These are phyloP conservation scores for Trogon melanurus DNA, from an alignment of 2,113 vertebrate species.

Conservation along the genomic window DNA sequence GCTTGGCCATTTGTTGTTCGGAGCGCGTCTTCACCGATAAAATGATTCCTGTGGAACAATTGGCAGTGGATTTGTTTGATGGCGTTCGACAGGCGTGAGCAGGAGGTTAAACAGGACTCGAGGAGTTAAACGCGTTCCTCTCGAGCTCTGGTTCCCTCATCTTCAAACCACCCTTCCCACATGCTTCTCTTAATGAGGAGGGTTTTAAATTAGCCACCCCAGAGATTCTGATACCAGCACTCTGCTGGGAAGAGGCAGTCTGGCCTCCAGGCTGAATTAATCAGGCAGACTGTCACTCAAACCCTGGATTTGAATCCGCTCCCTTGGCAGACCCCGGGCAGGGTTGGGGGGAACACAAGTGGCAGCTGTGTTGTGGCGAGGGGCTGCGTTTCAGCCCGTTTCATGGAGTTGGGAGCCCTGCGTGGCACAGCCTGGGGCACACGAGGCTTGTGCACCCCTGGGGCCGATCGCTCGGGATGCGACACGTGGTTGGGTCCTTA, in stretches of 20 bases:
- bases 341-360: neutral
- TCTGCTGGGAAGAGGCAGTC: conserved; percentile 6
- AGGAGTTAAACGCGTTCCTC: neutral
- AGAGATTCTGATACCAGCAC: neutral
- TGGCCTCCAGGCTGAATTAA: neutral
- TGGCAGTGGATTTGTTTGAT: neutral
- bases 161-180: conserved; percentile 4
- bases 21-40: conserved; percentile 91
- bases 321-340: neutral
- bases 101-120: neutral
- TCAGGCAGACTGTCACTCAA: conserved; percentile 34
- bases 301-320: neutral
- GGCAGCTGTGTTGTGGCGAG: neutral
- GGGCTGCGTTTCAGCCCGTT: neutral
- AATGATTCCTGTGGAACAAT: conserved; percentile 84
- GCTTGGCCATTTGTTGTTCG: conserved; percentile 81
- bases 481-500: neutral
- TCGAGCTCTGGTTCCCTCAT: neutral
- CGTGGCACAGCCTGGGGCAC: neutral
- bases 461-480: accelerated
- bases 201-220: neutral
- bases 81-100: neutral
- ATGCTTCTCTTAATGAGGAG: conserved; percentile 25
- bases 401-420: neutral
- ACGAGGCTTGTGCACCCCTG: accelerated